A percentile compares a stretch with the other conserved stretches of the same genome.
Evolutionary conservation across 2,797 vertebrate species (phyloP).

Genomic region (Phoxinus dragarum): DNA sequence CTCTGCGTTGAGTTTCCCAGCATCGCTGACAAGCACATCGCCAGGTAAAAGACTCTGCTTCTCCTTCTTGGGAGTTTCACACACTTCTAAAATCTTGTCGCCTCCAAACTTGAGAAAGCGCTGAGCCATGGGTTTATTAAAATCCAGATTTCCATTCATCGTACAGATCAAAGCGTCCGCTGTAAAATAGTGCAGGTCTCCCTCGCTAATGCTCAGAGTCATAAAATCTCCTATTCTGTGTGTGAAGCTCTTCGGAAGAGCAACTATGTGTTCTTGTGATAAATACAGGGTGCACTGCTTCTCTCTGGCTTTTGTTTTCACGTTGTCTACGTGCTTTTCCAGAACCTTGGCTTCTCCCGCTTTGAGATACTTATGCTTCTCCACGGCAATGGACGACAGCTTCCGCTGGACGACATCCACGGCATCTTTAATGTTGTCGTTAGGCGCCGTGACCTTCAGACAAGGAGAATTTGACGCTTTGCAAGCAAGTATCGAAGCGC

Average conservation of each 20-base stretch:
- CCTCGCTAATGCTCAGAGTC: conserved; percentile 57
- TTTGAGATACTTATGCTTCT: conserved; percentile 58
- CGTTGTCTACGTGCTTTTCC: conserved; percentile 54
- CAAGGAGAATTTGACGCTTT: conserved; percentile 42
- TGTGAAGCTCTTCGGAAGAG: conserved; percentile 27
- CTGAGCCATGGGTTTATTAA: conserved; percentile 55
- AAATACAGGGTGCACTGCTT: conserved; percentile 58
- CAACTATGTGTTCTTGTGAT: background rate
- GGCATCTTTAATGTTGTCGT: conserved; percentile 59
- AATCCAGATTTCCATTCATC: conserved; percentile 46
- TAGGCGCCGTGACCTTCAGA: conserved; percentile 62
- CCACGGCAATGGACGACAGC: conserved; percentile 46
- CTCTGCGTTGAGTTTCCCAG: conserved; percentile 55
- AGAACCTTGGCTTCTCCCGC: conserved; percentile 67
- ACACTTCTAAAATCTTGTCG: conserved; percentile 46
- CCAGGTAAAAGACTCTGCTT: conserved; percentile 52
- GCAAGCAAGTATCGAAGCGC: conserved; percentile 38
- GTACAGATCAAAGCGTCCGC: conserved; percentile 61
- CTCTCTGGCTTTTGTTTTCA: conserved; percentile 59
- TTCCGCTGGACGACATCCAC: conserved; percentile 45
- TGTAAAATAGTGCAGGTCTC: conserved; percentile 46
- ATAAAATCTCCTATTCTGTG: conserved; percentile 45
- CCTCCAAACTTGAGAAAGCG: conserved; percentile 58
- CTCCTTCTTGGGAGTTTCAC: conserved; percentile 46
- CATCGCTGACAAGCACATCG: conserved; percentile 50